Base-by-base conservation (phyloP, 2,888 invertebrate species). In the Macaria liturata region DNA sequence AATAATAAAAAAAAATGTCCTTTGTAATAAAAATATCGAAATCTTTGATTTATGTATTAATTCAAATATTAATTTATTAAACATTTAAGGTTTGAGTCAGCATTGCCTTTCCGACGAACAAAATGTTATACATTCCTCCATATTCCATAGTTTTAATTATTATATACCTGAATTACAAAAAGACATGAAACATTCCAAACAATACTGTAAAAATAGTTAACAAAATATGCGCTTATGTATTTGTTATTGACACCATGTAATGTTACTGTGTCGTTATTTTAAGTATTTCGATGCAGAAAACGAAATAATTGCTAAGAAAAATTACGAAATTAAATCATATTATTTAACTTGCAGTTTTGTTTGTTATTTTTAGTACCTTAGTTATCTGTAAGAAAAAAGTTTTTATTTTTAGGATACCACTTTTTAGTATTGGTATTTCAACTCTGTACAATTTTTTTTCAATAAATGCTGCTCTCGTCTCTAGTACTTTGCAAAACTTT, bases 321-420 rank as follows among this genome's bases (percentile, higher is more conserved):
- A 89, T 89, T 89, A 91, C 85, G 85, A 88, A 91, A 91, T 90
- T 91, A 91, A 91, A 91, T 86, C 88, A 89, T 91, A 91, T 91
- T 91, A 91, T 91, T 91, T 91, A 91, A 91, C 90, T 90, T 87
- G 90, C 86, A 78, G 57, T 68, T 60, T 63, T 70, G 71, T 74
- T 70, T 76, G 37, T 79, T 71, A 70, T 75, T 46, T 50, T 30
- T 5, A 32, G 20, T 20, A 20, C 20, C 20, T 20, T 20, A 20
- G 20, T 20, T 20, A 20, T 20, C 20, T 20, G 20, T 20, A 20
- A 20, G 2, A 20, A 20, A 20, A 20, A 20, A 1, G 2, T 20
- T 20, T 20, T 20, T 20, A 20, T 20, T 20, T 1, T 20, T 20
- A 20, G 20, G 20, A 20, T 20, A 20, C 20, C 20, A 20, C 1